phyloP scores from a whole-genome alignment of 1,140 invertebrate species.

The Eupristina koningsbergeri region DNA sequence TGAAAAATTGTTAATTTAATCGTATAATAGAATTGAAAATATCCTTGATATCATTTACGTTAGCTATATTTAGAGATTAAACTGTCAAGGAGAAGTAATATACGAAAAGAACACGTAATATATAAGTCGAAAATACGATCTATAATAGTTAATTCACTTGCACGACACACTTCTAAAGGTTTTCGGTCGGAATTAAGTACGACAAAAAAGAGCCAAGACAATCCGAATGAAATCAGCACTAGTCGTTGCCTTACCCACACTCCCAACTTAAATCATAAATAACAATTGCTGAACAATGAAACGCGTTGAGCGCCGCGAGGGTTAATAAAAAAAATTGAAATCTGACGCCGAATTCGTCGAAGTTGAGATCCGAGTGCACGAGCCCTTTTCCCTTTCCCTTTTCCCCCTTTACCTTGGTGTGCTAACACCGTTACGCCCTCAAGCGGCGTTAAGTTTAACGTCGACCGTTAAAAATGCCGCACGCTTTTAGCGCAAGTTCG shows the following conservation, averaged over 20 bases:
- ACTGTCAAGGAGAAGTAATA: too few relatives aligned
- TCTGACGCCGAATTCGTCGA: conserved; percentile 9
- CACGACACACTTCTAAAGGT: not conserved
- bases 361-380: not conserved
- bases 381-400: not conserved
- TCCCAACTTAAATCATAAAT: not conserved
- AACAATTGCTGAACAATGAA: not conserved
- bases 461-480: not conserved
- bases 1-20: too few relatives aligned
- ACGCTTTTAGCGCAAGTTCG: not conserved
- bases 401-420: not conserved
- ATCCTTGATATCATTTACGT: too few relatives aligned
- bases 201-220: not conserved
- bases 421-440: not conserved
- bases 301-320: conserved; percentile 20
- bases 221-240: not conserved
- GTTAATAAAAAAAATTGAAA: conserved; percentile 49
- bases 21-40: too few relatives aligned
- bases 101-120: not conserved
- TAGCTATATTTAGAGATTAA: too few relatives aligned
- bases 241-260: not conserved
- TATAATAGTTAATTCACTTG: not conserved
- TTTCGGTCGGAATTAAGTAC: not conserved
- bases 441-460: conserved; percentile 5
- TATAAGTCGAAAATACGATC: not conserved